Evolutionary conservation across 2,888 invertebrate genomes (phyloP), one percentile per base, ranked within the genome.

Genomic region (Sialis fuliginosa): DNA sequence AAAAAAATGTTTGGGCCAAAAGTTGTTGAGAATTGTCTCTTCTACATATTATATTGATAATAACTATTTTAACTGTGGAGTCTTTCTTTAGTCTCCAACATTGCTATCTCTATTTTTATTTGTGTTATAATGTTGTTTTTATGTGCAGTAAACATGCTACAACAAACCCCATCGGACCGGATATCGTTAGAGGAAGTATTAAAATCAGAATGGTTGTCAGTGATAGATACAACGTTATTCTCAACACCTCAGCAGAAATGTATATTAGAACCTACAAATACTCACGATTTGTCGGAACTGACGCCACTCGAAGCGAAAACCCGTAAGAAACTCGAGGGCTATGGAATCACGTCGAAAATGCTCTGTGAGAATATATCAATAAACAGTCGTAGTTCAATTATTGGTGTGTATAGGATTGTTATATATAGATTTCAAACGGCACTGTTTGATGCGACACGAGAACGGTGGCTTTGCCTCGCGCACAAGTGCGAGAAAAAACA

Each of bases 401-500:
- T 79, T 42, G 82, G 82, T 7, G 76, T 79, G 42, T 84, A 81
- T 61, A 67, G 83, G 40, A 81, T 84, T 49, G 67, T 81, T 34
- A 67, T 81, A 50, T 77, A 79, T 59, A 64, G 71, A 9, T 57
- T 71, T 45, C 67, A 69, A 49, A 64, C 65, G 48, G 65, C 66
- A 47, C 60, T 63, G n/a, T 62, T 64, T 6, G 64, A 65, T 32
- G 37, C 35, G 1, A 35, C 34, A 30, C 43, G 46, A 6, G 49
- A 46, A 31, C 43, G 44, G n/a, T 33, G 37, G 31, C 46, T 48
- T 5, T 46, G 48, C 44, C 39, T 47, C 33, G 32, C 33, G 12
- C 44, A 46, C 47, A 31, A 33, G 22, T 40, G 40, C 13, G 51
- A 51, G 37, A 51, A 51, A 44, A 44, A 49, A 46, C 46, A 49